Evolutionary conservation across 2,888 invertebrate genomes (phyloP), one percentile per base, ranked within the genome.

Genomic region (Griposia aprilina): DNA sequence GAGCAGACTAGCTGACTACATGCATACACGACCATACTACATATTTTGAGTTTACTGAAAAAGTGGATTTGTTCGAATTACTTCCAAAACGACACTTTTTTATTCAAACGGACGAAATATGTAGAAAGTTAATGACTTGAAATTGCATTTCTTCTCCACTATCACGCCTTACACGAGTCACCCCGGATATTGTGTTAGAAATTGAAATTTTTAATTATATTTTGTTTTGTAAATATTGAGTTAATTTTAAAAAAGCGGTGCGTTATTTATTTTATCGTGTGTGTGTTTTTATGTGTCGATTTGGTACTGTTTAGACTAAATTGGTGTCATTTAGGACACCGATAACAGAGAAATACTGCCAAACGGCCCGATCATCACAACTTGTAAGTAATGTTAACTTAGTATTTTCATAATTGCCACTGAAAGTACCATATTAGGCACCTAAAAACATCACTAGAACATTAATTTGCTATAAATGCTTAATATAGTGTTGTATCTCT

Each of bases 181-280:
- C 60, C 71, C 65, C 74, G 82, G 82, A 82, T 70, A 77, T 73
- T 78, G 78, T 71, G 59, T 82, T 76, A 79, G 65, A 73, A 71
- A 65, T 73, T 76, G 63, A 71, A 69, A 59, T 13, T n/a, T 50
- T 59, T n/a, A 76, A 77, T 55, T 68, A 65, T 82, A 57, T 83
- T 81, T 85, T 80, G 70, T 84, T 88, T 79, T 87, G 87, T 87
- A 87, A 87, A 87, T 87, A 87, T 87, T 83, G 82, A 68, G 70
- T 73, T 74, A 76, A 62, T 76, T 83, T 82, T 45, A 76, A 71
- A 79, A 26, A 73, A 75, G 78, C 63, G 87, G 87, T 85, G 87
- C 87, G 71, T 83, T 80, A 74, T 86, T 84, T 86, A 82, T 82
- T 82, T 82, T 74, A 73, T 72, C 63, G 20, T 36, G 15, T 60